Conservation (phyloP, 1,140 invertebrate genomes). For the Apis cerana region DNA sequence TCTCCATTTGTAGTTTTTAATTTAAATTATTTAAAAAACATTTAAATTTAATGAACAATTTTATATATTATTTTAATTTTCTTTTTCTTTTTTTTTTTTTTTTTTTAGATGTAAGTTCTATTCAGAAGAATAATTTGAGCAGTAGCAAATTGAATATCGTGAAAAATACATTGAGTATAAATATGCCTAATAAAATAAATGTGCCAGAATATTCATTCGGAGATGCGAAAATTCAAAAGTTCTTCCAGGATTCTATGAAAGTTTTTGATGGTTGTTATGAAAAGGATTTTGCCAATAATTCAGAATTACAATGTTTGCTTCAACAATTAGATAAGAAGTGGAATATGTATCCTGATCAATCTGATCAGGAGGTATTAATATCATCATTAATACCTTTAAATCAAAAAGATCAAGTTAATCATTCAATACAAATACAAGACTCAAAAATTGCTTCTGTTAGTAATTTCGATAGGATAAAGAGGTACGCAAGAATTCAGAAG, state of each 20-base stretch:
- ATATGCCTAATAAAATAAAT: not conserved
- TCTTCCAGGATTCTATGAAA: constrained; percentile 32
- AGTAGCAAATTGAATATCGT: no score
- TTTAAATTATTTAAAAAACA: no score
- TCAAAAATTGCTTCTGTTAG: no score
- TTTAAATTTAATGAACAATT: no score
- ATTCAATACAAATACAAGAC: no score
- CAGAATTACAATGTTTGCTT: constrained; percentile 14
- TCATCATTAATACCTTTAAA: not conserved
- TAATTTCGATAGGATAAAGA: not conserved
- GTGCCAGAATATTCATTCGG: not conserved
- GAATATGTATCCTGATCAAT: not conserved
- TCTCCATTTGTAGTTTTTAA: no score
- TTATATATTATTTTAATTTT: not conserved
- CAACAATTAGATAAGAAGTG: constrained; percentile 34
- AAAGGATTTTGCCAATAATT: constrained; percentile 34
- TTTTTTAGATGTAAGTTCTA: not conserved
- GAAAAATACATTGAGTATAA: not conserved
- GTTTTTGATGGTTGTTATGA: constrained; percentile 34
- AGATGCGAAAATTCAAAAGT: not conserved
- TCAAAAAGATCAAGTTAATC: not conserved
- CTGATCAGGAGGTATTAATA: not conserved
- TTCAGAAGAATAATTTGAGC: not conserved
- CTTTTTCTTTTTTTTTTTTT: not conserved
- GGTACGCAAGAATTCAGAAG: not conserved